Evolutionary conservation across 2,888 invertebrate genomes (phyloP), one percentile per base, ranked within the genome.

Genomic region (Drosophila lutescens): DNA sequence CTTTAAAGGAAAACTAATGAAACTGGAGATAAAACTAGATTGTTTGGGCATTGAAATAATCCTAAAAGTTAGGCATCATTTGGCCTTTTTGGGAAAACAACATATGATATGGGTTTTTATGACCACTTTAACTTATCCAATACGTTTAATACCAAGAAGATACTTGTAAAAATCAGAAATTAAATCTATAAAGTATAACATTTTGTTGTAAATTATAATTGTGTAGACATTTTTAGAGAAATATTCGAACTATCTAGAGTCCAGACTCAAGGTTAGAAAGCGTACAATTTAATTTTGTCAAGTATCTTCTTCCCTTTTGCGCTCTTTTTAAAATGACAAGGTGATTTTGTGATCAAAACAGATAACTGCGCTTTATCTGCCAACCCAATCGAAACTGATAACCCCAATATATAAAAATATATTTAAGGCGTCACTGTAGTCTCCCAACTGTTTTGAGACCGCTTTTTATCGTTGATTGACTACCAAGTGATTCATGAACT

Each of bases 391-490:
- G 34, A 4, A 23, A 34, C 41, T 62, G 56, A 46, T 56, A 62
- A 41, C 49, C 38, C 8, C 32, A 34, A 59, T 40, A 49, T 40
- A 59, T 26, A 26, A 58, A 38, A n/a, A 32, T 7, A 15, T 32
- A 10, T 61, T 61, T 58, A 58, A 34, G 34, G 49, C 34, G 49
- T 40, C 59, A 59, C 20, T 17, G 15, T 36, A 7, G 26, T 40
- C 34, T 32, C 32, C 4, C 38, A 47, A 47, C 58, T 40, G 43
- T 26, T 34, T 23, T 26, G 15, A 58, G 38, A 40, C 26, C 30
- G 20, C 23, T 23, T 15, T 53, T 56, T 60, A 44, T 60, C 36
- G 56, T 56, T 60, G 56, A 60, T 56, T 56, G 56, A 60, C 41
- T 60, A 23, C 4, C 43, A n/a, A 26, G 40, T 62, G 60, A 62